Conservation (phyloP, 53 echinoderm and acorn worm genomes). For the Crossaster papposus region DNA sequence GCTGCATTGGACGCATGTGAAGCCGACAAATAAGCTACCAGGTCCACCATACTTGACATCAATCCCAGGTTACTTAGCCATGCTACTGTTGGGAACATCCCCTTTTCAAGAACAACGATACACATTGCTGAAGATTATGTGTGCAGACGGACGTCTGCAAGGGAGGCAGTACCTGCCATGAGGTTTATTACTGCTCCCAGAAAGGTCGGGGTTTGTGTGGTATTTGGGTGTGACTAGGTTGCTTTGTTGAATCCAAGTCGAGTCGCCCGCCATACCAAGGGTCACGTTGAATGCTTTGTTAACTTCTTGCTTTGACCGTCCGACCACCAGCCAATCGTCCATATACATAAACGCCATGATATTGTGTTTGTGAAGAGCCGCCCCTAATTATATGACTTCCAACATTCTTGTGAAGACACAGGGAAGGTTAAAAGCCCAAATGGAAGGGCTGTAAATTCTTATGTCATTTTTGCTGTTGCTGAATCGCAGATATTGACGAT, state of each 20-base stretch:
- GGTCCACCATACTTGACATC: slow-evolving; percentile 39
- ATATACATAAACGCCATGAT: slow-evolving; percentile 10
- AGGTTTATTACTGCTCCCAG: slow-evolving; percentile 26
- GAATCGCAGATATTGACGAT: background rate
- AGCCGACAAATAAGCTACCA: slow-evolving; percentile 11
- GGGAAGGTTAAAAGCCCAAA: background rate
- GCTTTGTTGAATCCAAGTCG: slow-evolving; percentile 12
- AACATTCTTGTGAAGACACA: slow-evolving; percentile 8
- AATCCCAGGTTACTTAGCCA: slow-evolving; percentile 22
- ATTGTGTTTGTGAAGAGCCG: background rate
- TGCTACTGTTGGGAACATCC: background rate
- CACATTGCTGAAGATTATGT: slow-evolving; percentile 24
- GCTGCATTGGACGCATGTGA: slow-evolving; percentile 40
- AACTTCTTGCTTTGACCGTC: background rate
- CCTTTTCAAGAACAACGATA: background rate
- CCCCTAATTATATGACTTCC: slow-evolving; percentile 16
- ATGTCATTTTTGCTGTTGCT: background rate
- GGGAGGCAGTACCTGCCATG: background rate
- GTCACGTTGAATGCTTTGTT: background rate
- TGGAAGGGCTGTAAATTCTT: background rate
- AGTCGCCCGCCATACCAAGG: background rate
- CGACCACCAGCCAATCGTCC: slow-evolving; percentile 30
- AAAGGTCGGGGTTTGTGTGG: slow-evolving; percentile 9
- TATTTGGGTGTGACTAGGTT: slow-evolving; percentile 19
- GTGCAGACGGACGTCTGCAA: slow-evolving; percentile 9